phyloP scores from a whole-genome alignment of 2,113 vertebrate genomes.

The Nerophis ophidion region DNA sequence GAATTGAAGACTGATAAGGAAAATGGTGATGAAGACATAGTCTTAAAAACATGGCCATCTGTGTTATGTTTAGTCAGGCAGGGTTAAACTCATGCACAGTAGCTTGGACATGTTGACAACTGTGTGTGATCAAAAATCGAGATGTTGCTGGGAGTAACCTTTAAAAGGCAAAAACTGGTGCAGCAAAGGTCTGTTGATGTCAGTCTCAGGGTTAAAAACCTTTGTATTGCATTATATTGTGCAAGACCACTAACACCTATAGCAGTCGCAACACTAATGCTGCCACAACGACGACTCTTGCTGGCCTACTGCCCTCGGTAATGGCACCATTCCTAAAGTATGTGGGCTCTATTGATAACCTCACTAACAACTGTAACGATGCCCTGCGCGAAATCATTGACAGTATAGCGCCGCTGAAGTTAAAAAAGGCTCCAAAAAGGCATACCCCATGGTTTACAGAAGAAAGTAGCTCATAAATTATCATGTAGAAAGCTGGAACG shows the following conservation, averaged over 20 bases:
- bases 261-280: too few relatives aligned
- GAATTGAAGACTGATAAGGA: slow-evolving; percentile 17
- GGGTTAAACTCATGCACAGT: slow-evolving; percentile 7
- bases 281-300: too few relatives aligned
- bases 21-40: slow-evolving; percentile 23
- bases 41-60: slow-evolving; percentile 5
- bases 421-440: too few relatives aligned
- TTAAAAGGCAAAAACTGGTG: slow-evolving; percentile 56
- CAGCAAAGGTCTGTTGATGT: slow-evolving; percentile 43
- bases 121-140: slow-evolving; percentile 17
- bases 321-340: too few relatives aligned
- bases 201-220: slow-evolving; percentile 69
- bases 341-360: too few relatives aligned
- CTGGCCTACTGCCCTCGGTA: too few relatives aligned
- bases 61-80: neutral
- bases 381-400: too few relatives aligned
- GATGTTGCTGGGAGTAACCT: slow-evolving; percentile 46
- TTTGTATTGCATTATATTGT: slow-evolving; percentile 46
- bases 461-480: too few relatives aligned
- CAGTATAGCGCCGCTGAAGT: too few relatives aligned
- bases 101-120: slow-evolving; percentile 18
- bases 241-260: slow-evolving; percentile 45
- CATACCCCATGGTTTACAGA: too few relatives aligned
- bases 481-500: too few relatives aligned
- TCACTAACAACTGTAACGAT: too few relatives aligned